Percentiles rank a stretch among this genome's conserved stretches.
Evolutionary conservation across 2,888 invertebrate genomes (phyloP).

Genomic region (Drosophila monieri): DNA sequence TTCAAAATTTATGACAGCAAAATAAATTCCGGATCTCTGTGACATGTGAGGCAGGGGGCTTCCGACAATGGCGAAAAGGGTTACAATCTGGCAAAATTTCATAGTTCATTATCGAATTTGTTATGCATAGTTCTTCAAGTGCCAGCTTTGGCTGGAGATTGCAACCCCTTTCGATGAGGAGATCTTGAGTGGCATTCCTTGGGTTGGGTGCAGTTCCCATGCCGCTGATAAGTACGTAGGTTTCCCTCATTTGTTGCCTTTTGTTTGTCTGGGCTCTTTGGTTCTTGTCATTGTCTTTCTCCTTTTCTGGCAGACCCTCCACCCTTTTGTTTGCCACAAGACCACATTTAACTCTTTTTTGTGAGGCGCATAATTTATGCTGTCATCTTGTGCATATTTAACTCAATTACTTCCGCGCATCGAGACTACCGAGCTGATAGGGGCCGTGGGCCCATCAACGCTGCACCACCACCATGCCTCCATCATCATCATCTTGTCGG

Average conservation of each 20-base stretch:
- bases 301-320: constrained; percentile 16
- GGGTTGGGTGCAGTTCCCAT: constrained; percentile 54
- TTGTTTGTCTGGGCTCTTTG: constrained; percentile 41
- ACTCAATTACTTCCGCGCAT: constrained; percentile 77
- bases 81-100: constrained; percentile 58
- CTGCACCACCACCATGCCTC: constrained; percentile 29
- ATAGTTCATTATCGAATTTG: constrained; percentile 82
- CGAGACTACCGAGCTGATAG: constrained; percentile 60
- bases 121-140: constrained; percentile 78
- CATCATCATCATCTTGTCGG: constrained; percentile 52
- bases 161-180: constrained; percentile 52
- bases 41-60: constrained; percentile 44
- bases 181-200: constrained; percentile 42
- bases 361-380: constrained; percentile 71
- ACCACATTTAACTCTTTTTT: constrained; percentile 72
- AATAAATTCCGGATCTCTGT: constrained; percentile 64
- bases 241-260: constrained; percentile 60
- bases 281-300: constrained; percentile 44
- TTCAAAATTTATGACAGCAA: constrained; percentile 78
- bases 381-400: constrained; percentile 78
- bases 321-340: constrained; percentile 62
- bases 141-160: constrained; percentile 22
- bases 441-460: constrained; percentile 46
- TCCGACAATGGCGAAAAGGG: constrained; percentile 39
- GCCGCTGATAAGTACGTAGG: constrained; percentile 53